Evolutionary conservation across 2,797 vertebrate genomes (phyloP), one percentile per base, ranked within the genome.

Genomic region (Lophotriccus pileatus): DNA sequence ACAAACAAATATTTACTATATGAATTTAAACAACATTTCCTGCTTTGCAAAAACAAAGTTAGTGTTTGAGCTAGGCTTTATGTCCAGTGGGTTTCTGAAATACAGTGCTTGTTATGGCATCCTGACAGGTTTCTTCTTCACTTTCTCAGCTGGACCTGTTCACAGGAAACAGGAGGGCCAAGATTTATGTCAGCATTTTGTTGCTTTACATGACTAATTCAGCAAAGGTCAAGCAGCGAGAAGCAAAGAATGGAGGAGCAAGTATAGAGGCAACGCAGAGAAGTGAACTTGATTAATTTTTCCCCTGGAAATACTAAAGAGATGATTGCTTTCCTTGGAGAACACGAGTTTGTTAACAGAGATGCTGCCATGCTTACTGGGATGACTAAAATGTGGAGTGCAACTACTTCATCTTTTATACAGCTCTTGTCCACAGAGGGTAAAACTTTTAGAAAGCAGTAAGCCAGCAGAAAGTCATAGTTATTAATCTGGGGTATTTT

Each of bases 1-100:
- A 90, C 83, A 91, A 91, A 94, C 89, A 94, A 97, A 96, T 96
- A 95, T 97, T 97, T 96, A 93, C 84, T 78, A 59, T 87, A 69
- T 87, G 89, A 91, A 96, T 93, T 78, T 78, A 75, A 95, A 90
- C 76, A 93, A 81, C 3, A 0, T 77, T 95, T 93, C 90, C 90
- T 84, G 81, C 87, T 92, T 91, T 94, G 88, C 60, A 81, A 91
- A 97, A 97, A 93, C 84, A 94, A 95, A 91, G 76, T 89, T 47
- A 37, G 59, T 92, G 81, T 96, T 97, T 96, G 91, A 92, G 91
- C 73, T 93, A 67, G 73, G 49, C 80, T 96, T 94, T 90, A 86
- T 83, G 52, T 93, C 90, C 87, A 78, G 84, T 92, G 90, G 81
- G 75, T 91, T 95, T 94, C 95, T 96, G 90, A 90, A 87, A 94